Conservation (phyloP, 2,888 invertebrate species). For the Drosophila austrosaltans region DNA sequence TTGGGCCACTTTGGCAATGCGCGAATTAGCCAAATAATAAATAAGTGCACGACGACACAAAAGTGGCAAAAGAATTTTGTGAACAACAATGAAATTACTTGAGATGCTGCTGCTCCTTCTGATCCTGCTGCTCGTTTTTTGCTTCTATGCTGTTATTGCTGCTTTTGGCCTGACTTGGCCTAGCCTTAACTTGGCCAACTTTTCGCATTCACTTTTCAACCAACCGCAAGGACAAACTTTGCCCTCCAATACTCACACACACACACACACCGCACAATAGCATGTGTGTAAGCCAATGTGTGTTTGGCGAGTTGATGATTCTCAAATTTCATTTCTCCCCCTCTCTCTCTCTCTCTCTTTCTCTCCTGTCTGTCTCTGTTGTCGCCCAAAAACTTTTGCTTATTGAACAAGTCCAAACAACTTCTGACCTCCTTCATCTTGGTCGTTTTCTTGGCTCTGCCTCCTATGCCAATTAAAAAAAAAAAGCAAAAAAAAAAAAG, state of each 20-base stretch:
- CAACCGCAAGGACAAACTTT: slow-evolving; percentile 64
- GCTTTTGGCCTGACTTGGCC: background rate
- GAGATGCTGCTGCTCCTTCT: slow-evolving; percentile 25
- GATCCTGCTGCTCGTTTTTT: background rate
- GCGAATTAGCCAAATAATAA: slow-evolving; percentile 82
- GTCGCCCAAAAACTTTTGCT: slow-evolving; percentile 17
- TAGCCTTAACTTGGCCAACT: slow-evolving; percentile 12
- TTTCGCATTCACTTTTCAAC: slow-evolving; percentile 45
- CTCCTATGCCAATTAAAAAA: slow-evolving; percentile 12
- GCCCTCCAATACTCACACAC: slow-evolving; percentile 8
- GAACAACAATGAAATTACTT: slow-evolving; percentile 76
- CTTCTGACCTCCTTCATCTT: slow-evolving; percentile 16
- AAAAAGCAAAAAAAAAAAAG: background rate
- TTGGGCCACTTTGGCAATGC: slow-evolving; percentile 78
- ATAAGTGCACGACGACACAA: slow-evolving; percentile 73
- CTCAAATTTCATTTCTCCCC: slow-evolving; percentile 51
- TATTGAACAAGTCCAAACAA: slow-evolving; percentile 22
- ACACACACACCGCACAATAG: background rate
- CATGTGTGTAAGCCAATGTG: slow-evolving; percentile 14
- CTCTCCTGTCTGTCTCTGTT: slow-evolving; percentile 2
- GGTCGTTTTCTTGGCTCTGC: slow-evolving; percentile 3
- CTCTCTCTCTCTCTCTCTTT: slow-evolving; percentile 4
- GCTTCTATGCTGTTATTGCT: slow-evolving; percentile 18
- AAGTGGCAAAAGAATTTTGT: slow-evolving; percentile 64
- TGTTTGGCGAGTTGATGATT: slow-evolving; percentile 65